phyloP scores from a whole-genome alignment of 2,888 invertebrate species.

The Julus scanicus region DNA sequence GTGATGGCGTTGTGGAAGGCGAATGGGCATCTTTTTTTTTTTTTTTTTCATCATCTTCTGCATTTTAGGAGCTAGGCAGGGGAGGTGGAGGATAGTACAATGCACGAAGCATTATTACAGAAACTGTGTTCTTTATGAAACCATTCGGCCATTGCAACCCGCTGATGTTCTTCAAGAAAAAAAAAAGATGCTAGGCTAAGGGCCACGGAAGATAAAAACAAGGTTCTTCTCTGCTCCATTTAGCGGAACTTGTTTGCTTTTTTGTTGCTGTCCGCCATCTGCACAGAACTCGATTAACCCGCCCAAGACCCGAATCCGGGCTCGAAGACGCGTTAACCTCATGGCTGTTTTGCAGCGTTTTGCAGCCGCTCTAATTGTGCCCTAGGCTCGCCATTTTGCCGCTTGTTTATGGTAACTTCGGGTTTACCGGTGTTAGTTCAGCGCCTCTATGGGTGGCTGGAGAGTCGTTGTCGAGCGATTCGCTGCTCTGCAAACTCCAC shows the following conservation, averaged over 20 bases:
- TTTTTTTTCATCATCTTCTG: background rate
- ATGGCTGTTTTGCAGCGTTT: background rate
- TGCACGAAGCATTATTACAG: too few species aligned
- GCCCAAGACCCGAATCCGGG: background rate
- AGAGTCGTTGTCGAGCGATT: conserved; percentile 2
- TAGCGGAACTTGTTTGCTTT: background rate
- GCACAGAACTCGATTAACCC: background rate
- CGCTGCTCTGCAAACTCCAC: background rate
- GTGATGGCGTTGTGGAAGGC: too few species aligned
- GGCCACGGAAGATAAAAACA: background rate
- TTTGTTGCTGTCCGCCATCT: background rate
- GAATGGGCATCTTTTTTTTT: background rate
- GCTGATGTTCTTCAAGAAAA: background rate
- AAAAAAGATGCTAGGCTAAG: background rate
- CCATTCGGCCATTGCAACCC: background rate
- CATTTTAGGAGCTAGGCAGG: background rate
- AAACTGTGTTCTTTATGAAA: background rate
- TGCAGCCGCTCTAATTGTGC: background rate
- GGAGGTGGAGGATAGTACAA: too few species aligned
- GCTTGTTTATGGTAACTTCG: background rate
- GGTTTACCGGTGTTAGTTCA: conserved; percentile 2
- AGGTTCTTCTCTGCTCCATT: background rate
- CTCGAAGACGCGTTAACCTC: background rate
- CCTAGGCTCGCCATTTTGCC: background rate
- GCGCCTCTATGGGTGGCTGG: conserved; percentile 1